These are phyloP conservation scores for Perodicticus potto DNA, from an alignment of 2,797 vertebrate genomes.

Conservation along the genomic window DNA sequence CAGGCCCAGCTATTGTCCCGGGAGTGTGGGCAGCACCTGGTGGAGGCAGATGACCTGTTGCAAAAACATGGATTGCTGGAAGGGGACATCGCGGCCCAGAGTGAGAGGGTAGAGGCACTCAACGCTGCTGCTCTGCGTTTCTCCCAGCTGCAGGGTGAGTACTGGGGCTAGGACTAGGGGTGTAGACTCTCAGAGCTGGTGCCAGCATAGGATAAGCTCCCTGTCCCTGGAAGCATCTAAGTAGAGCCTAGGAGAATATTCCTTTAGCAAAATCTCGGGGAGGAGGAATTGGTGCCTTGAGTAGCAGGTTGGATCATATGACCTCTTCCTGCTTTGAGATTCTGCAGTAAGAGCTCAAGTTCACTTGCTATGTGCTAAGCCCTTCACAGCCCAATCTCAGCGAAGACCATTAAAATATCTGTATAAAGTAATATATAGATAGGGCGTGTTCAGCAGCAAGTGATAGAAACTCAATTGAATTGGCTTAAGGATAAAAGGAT, in stretches of 20 bases:
- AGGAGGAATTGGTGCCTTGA: neutral
- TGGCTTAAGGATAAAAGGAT: neutral
- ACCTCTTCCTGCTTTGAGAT: neutral
- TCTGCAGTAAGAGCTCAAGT: neutral
- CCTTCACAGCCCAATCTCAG: neutral
- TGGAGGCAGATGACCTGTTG: slow-evolving; percentile 96
- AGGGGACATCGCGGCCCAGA: slow-evolving; percentile 94
- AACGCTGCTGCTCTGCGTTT: slow-evolving; percentile 94
- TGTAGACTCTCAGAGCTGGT: neutral
- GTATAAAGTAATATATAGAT: neutral
- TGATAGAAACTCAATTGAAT: neutral
- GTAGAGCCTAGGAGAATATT: neutral
- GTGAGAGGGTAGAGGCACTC: slow-evolving; percentile 93
- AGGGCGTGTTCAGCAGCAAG: neutral
- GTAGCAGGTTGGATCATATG: neutral
- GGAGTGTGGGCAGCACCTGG: slow-evolving; percentile 95
- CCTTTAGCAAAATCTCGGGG: neutral
- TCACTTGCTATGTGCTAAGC: neutral
- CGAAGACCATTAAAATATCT: neutral
- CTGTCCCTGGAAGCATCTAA: neutral
- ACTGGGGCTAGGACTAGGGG: rapidly evolving
- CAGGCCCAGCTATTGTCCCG: slow-evolving; percentile 94
- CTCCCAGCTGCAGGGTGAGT: slow-evolving; percentile 93
- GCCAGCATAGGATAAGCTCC: neutral
- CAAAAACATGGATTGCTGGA: slow-evolving; percentile 96